Percentiles rank a stretch among this genome's conserved stretches.
These are phyloP conservation scores for Rotaria macrura DNA, from an alignment of 2,888 invertebrate species.

Conservation along the genomic window DNA sequence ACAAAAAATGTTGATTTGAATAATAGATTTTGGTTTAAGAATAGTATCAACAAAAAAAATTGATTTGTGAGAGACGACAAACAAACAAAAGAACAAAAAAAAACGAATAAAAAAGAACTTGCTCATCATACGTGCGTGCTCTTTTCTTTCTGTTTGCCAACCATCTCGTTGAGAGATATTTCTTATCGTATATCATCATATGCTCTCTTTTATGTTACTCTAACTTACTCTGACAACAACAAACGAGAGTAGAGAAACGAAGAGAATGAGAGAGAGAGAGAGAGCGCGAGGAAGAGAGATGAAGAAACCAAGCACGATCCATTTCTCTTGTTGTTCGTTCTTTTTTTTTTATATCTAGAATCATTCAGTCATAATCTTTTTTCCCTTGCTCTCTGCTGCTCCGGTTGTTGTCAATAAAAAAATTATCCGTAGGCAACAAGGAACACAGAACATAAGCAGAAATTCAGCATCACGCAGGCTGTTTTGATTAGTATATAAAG, in stretches of 20 bases:
- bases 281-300: background rate
- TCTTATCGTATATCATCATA: constrained; percentile 5
- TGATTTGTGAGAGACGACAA: background rate
- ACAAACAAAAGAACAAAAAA: background rate
- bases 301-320: background rate
- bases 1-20: background rate
- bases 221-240: background rate
- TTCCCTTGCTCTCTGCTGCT: background rate
- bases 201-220: background rate
- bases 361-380: background rate
- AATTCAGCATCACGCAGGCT: background rate
- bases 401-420: background rate
- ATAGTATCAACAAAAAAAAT: background rate
- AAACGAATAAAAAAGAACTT: background rate
- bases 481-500: background rate
- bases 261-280: background rate
- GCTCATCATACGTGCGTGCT: background rate
- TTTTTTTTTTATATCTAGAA: background rate
- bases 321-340: background rate
- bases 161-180: background rate
- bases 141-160: background rate
- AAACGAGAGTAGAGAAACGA: background rate
- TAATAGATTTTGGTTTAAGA: background rate
- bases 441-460: background rate
- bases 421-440: background rate